Evolutionary conservation across 2,113 vertebrate species (phyloP).

Genomic region (Tachysurus vachellii): DNA sequence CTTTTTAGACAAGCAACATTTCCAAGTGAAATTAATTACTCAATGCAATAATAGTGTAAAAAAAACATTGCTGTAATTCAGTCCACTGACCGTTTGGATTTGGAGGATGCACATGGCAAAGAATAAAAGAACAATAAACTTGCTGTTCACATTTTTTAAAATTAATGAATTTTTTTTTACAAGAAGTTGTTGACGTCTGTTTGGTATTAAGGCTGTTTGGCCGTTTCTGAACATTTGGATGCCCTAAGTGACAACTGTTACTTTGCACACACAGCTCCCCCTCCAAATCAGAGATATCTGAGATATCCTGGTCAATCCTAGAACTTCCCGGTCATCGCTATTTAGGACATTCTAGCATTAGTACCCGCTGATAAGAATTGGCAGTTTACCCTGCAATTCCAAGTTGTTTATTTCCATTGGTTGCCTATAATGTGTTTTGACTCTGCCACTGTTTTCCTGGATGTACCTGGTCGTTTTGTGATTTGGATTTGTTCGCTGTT

Average conservation of each 20-base stretch:
- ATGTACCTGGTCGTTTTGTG: too few species aligned
- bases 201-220: background rate
- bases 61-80: slow-evolving; percentile 13
- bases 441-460: too few species aligned
- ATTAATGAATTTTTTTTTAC: background rate
- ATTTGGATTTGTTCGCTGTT: too few species aligned
- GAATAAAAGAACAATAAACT: background rate
- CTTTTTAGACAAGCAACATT: background rate
- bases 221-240: background rate
- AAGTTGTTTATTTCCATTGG: too few species aligned
- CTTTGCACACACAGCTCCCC: too few species aligned
- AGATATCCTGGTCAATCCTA: too few species aligned
- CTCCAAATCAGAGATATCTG: too few species aligned
- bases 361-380: too few species aligned
- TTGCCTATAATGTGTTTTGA: too few species aligned
- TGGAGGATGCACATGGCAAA: background rate
- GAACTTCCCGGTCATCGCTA: too few species aligned
- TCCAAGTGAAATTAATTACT: background rate
- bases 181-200: background rate
- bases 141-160: background rate
- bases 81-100: background rate
- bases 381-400: too few species aligned
- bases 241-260: background rate
- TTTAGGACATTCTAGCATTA: too few species aligned
- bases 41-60: background rate